A percentile compares a stretch with the other conserved stretches of the same genome.
Evolutionary conservation across 2,113 vertebrate genomes (phyloP).

Genomic region (Odontesthes bonariensis): DNA sequence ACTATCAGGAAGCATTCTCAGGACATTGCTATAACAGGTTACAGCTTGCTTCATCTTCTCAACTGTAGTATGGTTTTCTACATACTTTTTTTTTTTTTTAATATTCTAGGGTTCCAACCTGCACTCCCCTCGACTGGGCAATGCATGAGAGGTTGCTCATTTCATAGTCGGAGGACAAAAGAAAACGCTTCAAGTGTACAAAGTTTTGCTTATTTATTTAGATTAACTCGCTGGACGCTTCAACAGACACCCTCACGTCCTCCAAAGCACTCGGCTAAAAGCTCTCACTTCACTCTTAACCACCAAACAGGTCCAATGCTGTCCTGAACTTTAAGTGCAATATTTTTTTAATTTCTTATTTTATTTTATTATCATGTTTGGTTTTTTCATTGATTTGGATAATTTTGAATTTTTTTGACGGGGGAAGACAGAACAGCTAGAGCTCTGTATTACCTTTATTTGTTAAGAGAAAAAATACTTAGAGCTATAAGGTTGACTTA

Average conservation of each 20-base stretch:
- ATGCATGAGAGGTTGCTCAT: conserved; percentile 54
- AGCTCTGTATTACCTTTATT: conserved; percentile 83
- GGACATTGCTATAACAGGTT: conserved; percentile 79
- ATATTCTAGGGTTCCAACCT: conserved; percentile 66
- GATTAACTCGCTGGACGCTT: conserved; percentile 85
- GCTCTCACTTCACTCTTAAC: conserved; percentile 70
- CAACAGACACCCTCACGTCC: conserved; percentile 61
- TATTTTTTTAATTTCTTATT: conserved; percentile 80
- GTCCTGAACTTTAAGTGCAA: conserved; percentile 92
- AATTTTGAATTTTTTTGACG: conserved; percentile 69
- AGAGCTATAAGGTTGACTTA: conserved; percentile 82
- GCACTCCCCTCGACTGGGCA: conserved; percentile 76
- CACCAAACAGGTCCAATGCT: conserved; percentile 80
- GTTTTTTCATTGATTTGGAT: conserved; percentile 75
- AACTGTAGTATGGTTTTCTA: conserved; percentile 58
- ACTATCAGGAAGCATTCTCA: conserved; percentile 82
- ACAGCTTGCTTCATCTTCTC: conserved; percentile 61
- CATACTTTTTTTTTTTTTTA: conserved; percentile 24
- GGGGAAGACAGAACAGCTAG: conserved; percentile 72
- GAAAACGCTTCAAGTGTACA: conserved; percentile 72
- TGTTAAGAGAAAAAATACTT: conserved; percentile 75
- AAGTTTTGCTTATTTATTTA: conserved; percentile 93
- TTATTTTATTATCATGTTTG: conserved; percentile 75
- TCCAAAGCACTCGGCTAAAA: conserved; percentile 83
- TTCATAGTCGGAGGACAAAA: conserved; percentile 42